Percentiles rank a stretch among this genome's conserved stretches.
Conservation (phyloP, 2,113 vertebrate genomes). For the Clarias gariepinus region DNA sequence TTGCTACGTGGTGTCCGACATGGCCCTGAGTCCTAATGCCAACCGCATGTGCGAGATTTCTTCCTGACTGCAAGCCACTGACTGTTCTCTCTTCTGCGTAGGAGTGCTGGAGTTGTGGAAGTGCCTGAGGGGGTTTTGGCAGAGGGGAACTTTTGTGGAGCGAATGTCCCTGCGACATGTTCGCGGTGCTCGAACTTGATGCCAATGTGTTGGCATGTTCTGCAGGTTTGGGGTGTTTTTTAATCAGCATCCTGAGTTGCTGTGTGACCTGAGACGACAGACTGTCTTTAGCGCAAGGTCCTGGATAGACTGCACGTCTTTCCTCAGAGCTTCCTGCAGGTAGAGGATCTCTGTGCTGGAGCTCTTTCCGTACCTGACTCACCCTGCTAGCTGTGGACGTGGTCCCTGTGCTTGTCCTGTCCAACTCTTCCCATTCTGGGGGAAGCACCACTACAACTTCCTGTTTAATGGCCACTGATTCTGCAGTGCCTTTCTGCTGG, state of each 20-base stretch:
- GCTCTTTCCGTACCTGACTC: constrained; percentile 14
- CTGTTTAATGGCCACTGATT: constrained; percentile 65
- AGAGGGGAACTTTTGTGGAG: constrained; percentile 59
- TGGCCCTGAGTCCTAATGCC: constrained; percentile 60
- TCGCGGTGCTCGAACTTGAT: constrained; percentile 47
- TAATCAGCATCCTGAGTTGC: constrained; percentile 56
- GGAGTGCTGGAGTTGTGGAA: constrained; percentile 53
- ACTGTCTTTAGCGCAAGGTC: constrained; percentile 49
- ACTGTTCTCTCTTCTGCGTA: constrained; percentile 55
- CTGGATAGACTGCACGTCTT: constrained; percentile 48
- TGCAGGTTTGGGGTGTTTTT: constrained; percentile 49
- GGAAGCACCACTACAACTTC: constrained; percentile 63
- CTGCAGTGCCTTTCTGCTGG: constrained; percentile 33
- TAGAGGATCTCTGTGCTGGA: constrained; percentile 48
- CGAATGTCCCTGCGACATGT: constrained; percentile 44
- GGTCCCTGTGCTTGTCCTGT: constrained; percentile 39
- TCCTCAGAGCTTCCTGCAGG: constrained; percentile 51
- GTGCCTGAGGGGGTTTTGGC: constrained; percentile 56
- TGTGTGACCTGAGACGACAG: constrained; percentile 54
- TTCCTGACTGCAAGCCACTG: constrained; percentile 47
- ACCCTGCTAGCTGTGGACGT: constrained; percentile 1
- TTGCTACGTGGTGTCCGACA: constrained; percentile 40
- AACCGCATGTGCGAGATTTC: constrained; percentile 53
- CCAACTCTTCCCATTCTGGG: constrained; percentile 51
- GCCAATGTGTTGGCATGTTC: constrained; percentile 14